These are phyloP conservation scores for Osmoderma eremita DNA, from an alignment of 2,888 invertebrate genomes.

Conservation along the genomic window DNA sequence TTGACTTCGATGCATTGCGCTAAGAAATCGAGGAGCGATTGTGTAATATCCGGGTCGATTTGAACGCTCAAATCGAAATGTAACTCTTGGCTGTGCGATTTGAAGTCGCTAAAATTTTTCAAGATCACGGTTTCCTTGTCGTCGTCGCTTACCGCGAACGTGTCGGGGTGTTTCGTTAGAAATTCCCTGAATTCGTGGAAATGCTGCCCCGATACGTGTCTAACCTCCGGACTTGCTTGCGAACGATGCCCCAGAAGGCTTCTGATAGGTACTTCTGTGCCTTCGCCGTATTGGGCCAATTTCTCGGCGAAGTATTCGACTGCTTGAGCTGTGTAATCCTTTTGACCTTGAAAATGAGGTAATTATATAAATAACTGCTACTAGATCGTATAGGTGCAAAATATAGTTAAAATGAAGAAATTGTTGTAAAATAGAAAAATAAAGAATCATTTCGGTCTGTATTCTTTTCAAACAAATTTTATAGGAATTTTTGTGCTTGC, in stretches of 20 bases:
- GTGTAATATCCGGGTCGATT: constrained; percentile 85
- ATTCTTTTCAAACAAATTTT: too few species aligned
- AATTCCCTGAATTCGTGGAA: constrained; percentile 93
- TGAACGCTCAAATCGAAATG: constrained; percentile 79
- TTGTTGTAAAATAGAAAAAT: too few species aligned
- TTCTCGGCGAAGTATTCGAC: constrained; percentile 97
- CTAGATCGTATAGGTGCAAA: too few species aligned
- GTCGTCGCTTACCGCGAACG: constrained; percentile 82
- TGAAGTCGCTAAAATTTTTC: constrained; percentile 64
- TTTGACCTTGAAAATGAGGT: constrained; percentile 67
- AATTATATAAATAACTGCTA: too few species aligned
- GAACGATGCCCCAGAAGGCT: constrained; percentile 96
- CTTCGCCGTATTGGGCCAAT: constrained; percentile 93
- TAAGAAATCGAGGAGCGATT: constrained; percentile 83
- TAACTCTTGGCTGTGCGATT: constrained; percentile 70
- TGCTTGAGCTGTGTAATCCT: constrained; percentile 95
- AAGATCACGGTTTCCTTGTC: constrained; percentile 83
- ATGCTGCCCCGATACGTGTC: constrained; percentile 94
- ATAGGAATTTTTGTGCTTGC: too few species aligned
- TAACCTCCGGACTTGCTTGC: constrained; percentile 95
- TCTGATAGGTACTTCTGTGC: constrained; percentile 96
- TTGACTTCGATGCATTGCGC: constrained; percentile 80
- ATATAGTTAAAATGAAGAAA: too few species aligned
- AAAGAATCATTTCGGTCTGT: too few species aligned
- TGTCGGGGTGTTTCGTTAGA: constrained; percentile 82